These are phyloP conservation scores for Macrosteles quadrilineatus DNA, from an alignment of 1,140 invertebrate species.

Conservation along the genomic window DNA sequence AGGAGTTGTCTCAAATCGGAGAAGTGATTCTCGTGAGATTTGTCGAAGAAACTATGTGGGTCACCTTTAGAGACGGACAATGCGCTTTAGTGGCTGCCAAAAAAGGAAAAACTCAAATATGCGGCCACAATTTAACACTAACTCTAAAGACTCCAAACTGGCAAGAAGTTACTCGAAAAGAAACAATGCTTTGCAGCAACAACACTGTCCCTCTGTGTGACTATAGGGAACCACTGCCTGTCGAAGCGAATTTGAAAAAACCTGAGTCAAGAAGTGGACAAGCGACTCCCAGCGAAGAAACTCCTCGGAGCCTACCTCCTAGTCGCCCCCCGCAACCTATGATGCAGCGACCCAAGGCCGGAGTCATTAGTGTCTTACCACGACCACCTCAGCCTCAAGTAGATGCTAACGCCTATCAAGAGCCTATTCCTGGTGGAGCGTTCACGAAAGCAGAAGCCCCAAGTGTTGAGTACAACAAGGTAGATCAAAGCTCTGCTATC, in stretches of 20 bases:
- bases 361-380: constrained; percentile 48
- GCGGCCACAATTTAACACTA: constrained; percentile 66
- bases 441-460: constrained; percentile 29
- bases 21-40: constrained; percentile 90
- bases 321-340: constrained; percentile 43
- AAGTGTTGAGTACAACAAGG: constrained; percentile 6
- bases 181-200: constrained; percentile 79
- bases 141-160: constrained; percentile 84
- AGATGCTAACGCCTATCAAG: constrained; percentile 34
- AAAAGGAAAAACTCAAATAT: constrained; percentile 53
- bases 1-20: constrained; percentile 74
- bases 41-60: constrained; percentile 83
- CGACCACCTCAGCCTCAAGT: constrained; percentile 34
- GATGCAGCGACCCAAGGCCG: constrained; percentile 44
- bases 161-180: constrained; percentile 75
- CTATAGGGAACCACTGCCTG: constrained; percentile 42
- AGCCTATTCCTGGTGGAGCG: constrained; percentile 27
- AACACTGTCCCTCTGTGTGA: constrained; percentile 76
- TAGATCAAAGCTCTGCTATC: constrained; percentile 45
- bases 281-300: constrained; percentile 45
- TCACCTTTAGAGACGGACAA: constrained; percentile 86
- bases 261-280: constrained; percentile 59
- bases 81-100: constrained; percentile 74
- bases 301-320: constrained; percentile 42
- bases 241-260: constrained; percentile 32